Base-by-base conservation (phyloP, 1,140 invertebrate species). In the Pachypeltis micranthus region DNA sequence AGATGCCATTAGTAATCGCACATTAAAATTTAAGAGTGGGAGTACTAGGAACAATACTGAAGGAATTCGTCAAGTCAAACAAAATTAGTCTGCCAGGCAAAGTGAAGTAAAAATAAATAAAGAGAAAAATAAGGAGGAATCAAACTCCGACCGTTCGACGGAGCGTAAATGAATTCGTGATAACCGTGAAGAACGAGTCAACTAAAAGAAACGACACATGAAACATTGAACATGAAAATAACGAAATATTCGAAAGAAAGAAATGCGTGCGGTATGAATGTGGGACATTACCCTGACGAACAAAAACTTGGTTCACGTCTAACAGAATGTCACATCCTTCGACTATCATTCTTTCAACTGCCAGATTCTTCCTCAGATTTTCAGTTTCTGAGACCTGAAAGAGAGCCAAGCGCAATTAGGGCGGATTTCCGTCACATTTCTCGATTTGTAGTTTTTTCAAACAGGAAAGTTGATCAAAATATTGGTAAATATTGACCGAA, bases 301-400 rank as follows among this genome's bases (percentile, higher is more conserved):
- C 87, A 74, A 90, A 91, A 16, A 93, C 89, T 80, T 96, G 92
- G 76, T 94, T 95, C 16, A 94, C 91, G 71, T 96, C 92, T 27
- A 96, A 77, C 47, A 96, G 77, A 69, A 96, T 93, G 74, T 96
- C 92, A 76, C 92, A 96, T 2, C 92, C 92, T 74, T 95, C 92
- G 0, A 93, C 85, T 57, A 96, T 96, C 90, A 96, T 95, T 62
- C 93, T 77, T 76, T 96, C 92, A 19, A 95, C 90, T 0, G 91
- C 89, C 65, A 96, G 76, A 73, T 96, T 96, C 73, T 95, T 95
- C 19, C 93, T 75, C 47, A 96, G 81, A 76, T 95, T 95, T 75
- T 96, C 93, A 0, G 93, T 96, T 74, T 95, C 92, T 70, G 90
- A 93, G 2, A 96, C 91, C 86, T 88, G 68, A 55, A 75, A 73